Conservation (phyloP, 1,140 invertebrate species). For the Anoplophora glabripennis region DNA sequence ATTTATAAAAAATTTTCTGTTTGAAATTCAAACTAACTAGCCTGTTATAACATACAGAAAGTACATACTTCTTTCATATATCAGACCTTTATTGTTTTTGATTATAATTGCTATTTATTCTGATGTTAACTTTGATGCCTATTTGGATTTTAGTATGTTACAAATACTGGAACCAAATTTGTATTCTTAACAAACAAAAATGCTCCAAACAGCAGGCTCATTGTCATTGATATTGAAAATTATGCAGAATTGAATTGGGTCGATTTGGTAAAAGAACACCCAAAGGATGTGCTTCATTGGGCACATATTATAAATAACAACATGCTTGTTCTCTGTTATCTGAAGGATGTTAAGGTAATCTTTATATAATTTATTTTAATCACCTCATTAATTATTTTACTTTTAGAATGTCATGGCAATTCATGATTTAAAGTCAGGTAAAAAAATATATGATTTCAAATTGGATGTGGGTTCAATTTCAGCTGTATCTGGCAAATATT, state of each 20-base stretch:
- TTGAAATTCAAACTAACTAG: too few species aligned
- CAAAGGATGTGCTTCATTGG: slow-evolving; percentile 87
- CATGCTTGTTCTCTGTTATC: slow-evolving; percentile 88
- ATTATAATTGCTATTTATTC: too few species aligned
- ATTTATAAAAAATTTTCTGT: too few species aligned
- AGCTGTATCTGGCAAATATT: slow-evolving; percentile 80
- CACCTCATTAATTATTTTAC: slow-evolving; percentile 28
- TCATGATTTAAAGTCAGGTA: slow-evolving; percentile 71
- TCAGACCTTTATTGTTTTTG: too few species aligned
- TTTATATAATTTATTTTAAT: neutral
- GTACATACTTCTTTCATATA: too few species aligned
- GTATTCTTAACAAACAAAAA: slow-evolving; percentile 93
- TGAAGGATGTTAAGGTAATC: slow-evolving; percentile 90
- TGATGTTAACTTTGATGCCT: neutral
- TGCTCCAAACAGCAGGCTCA: slow-evolving; percentile 86
- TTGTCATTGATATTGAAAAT: slow-evolving; percentile 85
- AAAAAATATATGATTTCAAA: slow-evolving; percentile 68
- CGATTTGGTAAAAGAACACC: slow-evolving; percentile 80
- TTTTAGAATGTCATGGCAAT: slow-evolving; percentile 81
- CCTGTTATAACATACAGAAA: too few species aligned
- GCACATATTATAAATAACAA: slow-evolving; percentile 76
- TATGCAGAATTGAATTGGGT: slow-evolving; percentile 77
- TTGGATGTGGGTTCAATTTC: slow-evolving; percentile 84
- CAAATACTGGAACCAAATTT: slow-evolving; percentile 79
- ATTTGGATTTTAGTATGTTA: slow-evolving; percentile 74